phyloP scores from a whole-genome alignment of 2,113 vertebrate genomes.

The Grus americana region DNA sequence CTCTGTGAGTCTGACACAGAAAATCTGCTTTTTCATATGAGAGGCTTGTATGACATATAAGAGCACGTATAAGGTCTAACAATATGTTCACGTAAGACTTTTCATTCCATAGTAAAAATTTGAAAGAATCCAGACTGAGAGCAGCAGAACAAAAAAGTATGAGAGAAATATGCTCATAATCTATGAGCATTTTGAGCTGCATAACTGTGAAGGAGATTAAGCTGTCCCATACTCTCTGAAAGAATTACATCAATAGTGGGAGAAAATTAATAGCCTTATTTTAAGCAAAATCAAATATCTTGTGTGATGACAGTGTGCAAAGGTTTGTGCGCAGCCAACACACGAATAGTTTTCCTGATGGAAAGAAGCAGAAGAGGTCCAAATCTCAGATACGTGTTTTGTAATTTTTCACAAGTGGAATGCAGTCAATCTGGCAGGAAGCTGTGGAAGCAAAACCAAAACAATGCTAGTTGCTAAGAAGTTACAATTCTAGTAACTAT shows the following conservation, averaged over 20 bases:
- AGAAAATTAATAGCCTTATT: neutral
- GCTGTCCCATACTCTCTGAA: neutral
- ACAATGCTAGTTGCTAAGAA: neutral
- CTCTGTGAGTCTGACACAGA: neutral
- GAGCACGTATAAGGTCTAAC: neutral
- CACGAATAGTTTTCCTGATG: neutral
- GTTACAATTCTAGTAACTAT: neutral
- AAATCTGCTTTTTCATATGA: neutral
- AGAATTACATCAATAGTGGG: neutral
- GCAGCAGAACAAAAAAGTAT: neutral
- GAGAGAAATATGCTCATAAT: neutral
- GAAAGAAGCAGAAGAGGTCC: neutral
- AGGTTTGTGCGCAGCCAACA: neutral
- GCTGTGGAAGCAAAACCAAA: neutral
- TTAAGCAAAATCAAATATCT: neutral
- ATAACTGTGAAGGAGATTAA: neutral
- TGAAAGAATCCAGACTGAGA: neutral
- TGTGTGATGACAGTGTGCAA: neutral
- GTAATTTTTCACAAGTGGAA: neutral
- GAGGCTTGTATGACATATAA: neutral
- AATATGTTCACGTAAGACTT: neutral
- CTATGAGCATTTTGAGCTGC: neutral
- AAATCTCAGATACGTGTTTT: neutral
- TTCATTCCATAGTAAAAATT: neutral
- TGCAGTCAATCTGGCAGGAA: neutral